Conservation (phyloP, 2,888 invertebrate species). For the Theodoxus fluviatilis region DNA sequence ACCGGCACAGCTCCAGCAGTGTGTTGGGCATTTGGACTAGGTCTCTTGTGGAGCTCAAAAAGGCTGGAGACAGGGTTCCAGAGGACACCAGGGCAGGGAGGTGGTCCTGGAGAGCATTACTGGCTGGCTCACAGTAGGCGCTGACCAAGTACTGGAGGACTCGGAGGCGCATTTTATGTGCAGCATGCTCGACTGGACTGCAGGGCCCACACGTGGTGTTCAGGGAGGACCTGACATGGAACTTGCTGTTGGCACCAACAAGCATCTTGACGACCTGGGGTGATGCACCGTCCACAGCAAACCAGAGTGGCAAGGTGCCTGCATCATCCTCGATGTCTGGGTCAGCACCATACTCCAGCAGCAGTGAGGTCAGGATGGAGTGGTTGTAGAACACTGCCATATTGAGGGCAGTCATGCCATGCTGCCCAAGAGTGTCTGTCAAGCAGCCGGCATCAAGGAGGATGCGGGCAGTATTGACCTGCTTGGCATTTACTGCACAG, state of each 20-base stretch:
- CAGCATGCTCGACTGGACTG: conserved; percentile 50
- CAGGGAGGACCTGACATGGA: conserved; percentile 79
- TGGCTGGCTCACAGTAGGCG: conserved; percentile 48
- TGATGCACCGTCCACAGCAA: conserved; percentile 58
- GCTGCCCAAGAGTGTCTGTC: conserved; percentile 44
- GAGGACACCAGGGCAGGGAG: conserved; percentile 28
- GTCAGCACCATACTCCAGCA: conserved; percentile 55
- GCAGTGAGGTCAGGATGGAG: conserved; percentile 49
- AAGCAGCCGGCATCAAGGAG: conserved; percentile 52
- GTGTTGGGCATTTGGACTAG: conserved; percentile 36
- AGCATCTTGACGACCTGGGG: conserved; percentile 39
- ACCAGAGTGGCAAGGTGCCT: conserved; percentile 60
- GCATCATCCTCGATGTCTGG: conserved; percentile 56
- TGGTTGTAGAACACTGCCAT: conserved; percentile 61
- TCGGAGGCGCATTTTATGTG: conserved; percentile 46
- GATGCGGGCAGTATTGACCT: conserved; percentile 40
- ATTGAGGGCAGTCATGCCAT: conserved; percentile 60
- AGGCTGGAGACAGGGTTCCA: conserved; percentile 26
- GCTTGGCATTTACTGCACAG: conserved; percentile 50
- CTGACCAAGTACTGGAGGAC: conserved; percentile 46
- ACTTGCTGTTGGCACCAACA: conserved; percentile 86
- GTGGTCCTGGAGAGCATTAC: conserved; percentile 25
- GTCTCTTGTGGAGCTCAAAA: conserved; percentile 29
- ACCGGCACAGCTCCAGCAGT: conserved; percentile 45
- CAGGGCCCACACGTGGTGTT: conserved; percentile 73